These are phyloP conservation scores for Musca domestica DNA, from an alignment of 1,140 invertebrate species.

Conservation along the genomic window DNA sequence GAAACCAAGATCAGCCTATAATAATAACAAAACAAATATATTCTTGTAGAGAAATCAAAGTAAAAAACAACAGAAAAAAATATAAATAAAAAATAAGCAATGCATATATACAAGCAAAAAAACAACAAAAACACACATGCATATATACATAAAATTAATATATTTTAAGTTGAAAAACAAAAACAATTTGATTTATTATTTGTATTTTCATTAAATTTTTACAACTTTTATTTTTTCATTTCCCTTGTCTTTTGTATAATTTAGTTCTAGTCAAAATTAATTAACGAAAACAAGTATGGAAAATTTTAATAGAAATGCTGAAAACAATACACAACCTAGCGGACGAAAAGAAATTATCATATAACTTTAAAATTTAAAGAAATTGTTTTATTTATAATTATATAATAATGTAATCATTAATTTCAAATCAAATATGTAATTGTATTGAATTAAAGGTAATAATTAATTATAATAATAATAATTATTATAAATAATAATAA, in stretches of 20 bases:
- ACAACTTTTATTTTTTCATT: constrained; percentile 28
- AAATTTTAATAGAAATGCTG: constrained; percentile 31
- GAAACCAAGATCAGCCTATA: too few relatives aligned
- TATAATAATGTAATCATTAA: constrained; percentile 37
- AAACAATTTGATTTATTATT: neutral
- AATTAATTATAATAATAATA: constrained; percentile 30
- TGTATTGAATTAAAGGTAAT: constrained; percentile 33
- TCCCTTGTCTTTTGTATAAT: constrained; percentile 27
- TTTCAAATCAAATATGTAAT: constrained; percentile 39
- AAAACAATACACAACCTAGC: neutral
- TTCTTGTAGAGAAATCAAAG: too few relatives aligned
- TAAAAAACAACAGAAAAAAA: neutral
- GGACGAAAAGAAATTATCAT: constrained; percentile 9
- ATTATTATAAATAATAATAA: constrained; percentile 30
- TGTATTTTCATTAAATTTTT: neutral
- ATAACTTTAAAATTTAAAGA: neutral
- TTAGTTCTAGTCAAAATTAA: constrained; percentile 53
- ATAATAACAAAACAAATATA: too few relatives aligned
- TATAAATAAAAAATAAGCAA: constrained; percentile 9
- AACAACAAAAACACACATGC: constrained; percentile 23
- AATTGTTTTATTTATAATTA: constrained; percentile 35
- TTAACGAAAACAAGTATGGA: constrained; percentile 24
- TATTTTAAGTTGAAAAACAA: constrained; percentile 23
- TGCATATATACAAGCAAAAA: constrained; percentile 10
- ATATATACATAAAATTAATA: constrained; percentile 26